Conservation (phyloP, 2,113 vertebrate species). For the Scatophagus argus region DNA sequence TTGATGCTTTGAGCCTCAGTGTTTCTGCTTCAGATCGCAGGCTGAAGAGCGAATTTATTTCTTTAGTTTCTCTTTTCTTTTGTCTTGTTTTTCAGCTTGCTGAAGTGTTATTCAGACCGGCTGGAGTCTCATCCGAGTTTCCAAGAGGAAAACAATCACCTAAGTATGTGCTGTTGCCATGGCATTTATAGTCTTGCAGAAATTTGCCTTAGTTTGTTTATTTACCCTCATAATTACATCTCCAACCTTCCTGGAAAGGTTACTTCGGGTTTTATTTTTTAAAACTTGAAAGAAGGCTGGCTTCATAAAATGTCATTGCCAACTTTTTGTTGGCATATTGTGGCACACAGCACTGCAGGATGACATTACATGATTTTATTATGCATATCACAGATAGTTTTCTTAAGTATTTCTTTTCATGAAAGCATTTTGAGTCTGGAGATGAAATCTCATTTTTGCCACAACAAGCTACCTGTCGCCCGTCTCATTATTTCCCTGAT, state of each 20-base stretch:
- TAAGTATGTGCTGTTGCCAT: slow-evolving; percentile 72
- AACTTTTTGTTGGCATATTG: not conserved
- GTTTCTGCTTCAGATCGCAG: not conserved
- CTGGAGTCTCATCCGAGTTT: slow-evolving; percentile 44
- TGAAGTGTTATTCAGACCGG: slow-evolving; percentile 45
- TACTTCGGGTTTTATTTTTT: not conserved
- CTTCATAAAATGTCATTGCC: slow-evolving; percentile 4
- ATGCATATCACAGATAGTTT: not conserved
- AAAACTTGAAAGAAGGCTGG: slow-evolving; percentile 2
- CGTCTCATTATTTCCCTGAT: not conserved
- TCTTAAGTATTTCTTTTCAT: too few species aligned
- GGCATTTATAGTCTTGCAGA: slow-evolving; percentile 42
- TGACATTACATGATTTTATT: not conserved
- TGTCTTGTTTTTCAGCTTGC: slow-evolving; percentile 22
- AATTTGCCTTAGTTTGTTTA: slow-evolving; percentile 43
- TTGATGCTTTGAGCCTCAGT: slow-evolving; percentile 42
- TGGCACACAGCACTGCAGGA: not conserved
- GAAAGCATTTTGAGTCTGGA: not conserved
- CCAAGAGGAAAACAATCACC: slow-evolving; percentile 48
- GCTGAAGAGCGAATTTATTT: not conserved
- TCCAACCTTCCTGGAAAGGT: not conserved
- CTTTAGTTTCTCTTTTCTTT: not conserved
- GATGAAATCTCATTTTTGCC: not conserved
- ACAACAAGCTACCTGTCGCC: too few species aligned
- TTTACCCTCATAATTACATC: slow-evolving; percentile 40